Evolutionary conservation across 2,888 invertebrate species (phyloP).

Genomic region (Pyralis farinalis): DNA sequence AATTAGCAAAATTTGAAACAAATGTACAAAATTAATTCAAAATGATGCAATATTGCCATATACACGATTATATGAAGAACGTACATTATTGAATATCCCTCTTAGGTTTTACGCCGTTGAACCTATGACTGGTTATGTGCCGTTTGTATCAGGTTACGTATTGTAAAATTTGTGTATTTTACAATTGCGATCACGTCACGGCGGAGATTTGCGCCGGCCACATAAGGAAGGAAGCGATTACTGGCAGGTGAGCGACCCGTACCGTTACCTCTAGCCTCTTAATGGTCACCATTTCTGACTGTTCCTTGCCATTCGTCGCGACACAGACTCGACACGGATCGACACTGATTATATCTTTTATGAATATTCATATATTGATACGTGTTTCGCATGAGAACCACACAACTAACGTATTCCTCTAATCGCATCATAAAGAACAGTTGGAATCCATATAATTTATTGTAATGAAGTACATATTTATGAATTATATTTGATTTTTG

Average conservation of each 20-base stretch:
- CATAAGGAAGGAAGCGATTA: slow-evolving; percentile 76
- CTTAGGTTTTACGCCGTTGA: no score
- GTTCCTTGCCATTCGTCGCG: slow-evolving; percentile 30
- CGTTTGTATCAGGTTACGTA: slow-evolving; percentile 10
- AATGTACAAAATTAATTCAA: no score
- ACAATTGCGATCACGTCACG: slow-evolving; percentile 60
- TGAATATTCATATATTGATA: slow-evolving; percentile 53
- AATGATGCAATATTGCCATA: no score
- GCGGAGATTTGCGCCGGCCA: slow-evolving; percentile 55
- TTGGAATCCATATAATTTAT: slow-evolving; percentile 1
- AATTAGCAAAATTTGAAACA: no score
- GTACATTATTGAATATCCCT: no score
- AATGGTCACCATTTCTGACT: slow-evolving; percentile 50
- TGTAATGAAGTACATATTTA: slow-evolving; percentile 4
- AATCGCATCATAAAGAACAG: background rate
- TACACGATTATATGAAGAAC: no score
- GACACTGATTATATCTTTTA: slow-evolving; percentile 49
- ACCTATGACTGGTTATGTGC: no score
- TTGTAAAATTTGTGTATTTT: slow-evolving; percentile 26
- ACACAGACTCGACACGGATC: slow-evolving; percentile 34
- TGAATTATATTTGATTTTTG: slow-evolving; percentile 1
- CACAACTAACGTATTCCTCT: background rate
- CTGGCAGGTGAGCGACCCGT: slow-evolving; percentile 67
- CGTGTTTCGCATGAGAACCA: slow-evolving; percentile 33
- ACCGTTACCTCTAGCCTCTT: slow-evolving; percentile 59